phyloP scores from a whole-genome alignment of 2,797 vertebrate genomes.

The Acanthiza pusilla region DNA sequence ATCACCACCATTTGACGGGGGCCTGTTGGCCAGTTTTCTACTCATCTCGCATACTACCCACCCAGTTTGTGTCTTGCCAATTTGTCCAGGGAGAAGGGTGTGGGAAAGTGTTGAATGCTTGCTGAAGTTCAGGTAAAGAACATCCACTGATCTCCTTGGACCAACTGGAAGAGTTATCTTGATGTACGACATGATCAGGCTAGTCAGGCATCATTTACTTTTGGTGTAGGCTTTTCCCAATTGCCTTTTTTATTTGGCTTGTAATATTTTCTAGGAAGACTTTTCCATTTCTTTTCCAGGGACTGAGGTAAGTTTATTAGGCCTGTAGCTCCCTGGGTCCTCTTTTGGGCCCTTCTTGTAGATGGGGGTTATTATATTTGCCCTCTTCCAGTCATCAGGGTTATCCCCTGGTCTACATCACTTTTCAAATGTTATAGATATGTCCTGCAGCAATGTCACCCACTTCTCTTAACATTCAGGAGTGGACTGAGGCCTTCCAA shows the following conservation, averaged over 20 bases:
- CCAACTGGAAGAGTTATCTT: not conserved
- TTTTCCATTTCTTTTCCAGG: not conserved
- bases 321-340: not conserved
- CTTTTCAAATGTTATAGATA: not conserved
- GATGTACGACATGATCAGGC: not conserved
- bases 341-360: not conserved
- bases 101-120: not conserved
- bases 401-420: not conserved
- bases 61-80: not conserved
- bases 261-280: not conserved
- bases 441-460: not conserved
- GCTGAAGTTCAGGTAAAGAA: not conserved
- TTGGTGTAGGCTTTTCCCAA: not conserved
- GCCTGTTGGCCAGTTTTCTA: not conserved
- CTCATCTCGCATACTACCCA: not conserved
- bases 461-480: not conserved
- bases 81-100: not conserved
- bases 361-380: not conserved
- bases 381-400: fast-evolving
- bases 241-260: not conserved
- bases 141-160: not conserved
- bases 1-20: not conserved
- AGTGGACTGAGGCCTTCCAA: not conserved
- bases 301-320: not conserved
- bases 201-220: not conserved